Conservation (phyloP, 2,888 invertebrate species). For the Cenopis cana region DNA sequence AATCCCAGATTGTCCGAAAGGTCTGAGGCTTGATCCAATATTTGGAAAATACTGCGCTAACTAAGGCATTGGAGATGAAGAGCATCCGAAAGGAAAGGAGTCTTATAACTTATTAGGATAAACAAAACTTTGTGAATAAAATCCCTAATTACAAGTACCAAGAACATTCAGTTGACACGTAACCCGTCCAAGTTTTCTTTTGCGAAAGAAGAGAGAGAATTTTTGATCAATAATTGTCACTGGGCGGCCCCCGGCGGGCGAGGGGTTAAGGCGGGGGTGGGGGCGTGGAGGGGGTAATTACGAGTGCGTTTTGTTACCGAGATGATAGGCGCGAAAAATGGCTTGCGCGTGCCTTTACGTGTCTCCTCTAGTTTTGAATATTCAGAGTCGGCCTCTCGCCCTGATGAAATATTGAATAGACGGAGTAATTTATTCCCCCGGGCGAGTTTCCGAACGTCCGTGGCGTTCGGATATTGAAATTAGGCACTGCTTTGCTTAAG, state of each 20-base stretch:
- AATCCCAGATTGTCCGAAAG: too few species aligned
- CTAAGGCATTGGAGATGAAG: too few species aligned
- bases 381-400: conserved; percentile 80
- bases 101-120: too few species aligned
- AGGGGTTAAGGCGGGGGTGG: conserved; percentile 56
- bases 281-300: conserved; percentile 78
- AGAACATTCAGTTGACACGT: conserved; percentile 79
- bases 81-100: too few species aligned
- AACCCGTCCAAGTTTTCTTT: conserved; percentile 86
- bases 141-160: conserved; percentile 81
- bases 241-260: conserved; percentile 76
- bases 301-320: conserved; percentile 86
- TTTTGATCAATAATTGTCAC: conserved; percentile 90
- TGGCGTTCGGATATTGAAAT: conserved; percentile 83
- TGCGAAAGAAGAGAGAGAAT: conserved; percentile 87
- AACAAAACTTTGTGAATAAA: conserved; percentile 44
- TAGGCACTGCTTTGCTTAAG: conserved; percentile 82
- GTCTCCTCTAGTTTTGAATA: conserved; percentile 84
- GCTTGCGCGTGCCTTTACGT: conserved; percentile 85
- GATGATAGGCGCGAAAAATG: conserved; percentile 86
- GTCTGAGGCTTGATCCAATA: too few species aligned
- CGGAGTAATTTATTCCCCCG: conserved; percentile 82
- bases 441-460: conserved; percentile 81
- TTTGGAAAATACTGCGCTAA: too few species aligned
- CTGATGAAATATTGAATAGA: conserved; percentile 85